Base-by-base conservation (phyloP, 2,113 vertebrate genomes). In the Neolamprologus variostigma region DNA sequence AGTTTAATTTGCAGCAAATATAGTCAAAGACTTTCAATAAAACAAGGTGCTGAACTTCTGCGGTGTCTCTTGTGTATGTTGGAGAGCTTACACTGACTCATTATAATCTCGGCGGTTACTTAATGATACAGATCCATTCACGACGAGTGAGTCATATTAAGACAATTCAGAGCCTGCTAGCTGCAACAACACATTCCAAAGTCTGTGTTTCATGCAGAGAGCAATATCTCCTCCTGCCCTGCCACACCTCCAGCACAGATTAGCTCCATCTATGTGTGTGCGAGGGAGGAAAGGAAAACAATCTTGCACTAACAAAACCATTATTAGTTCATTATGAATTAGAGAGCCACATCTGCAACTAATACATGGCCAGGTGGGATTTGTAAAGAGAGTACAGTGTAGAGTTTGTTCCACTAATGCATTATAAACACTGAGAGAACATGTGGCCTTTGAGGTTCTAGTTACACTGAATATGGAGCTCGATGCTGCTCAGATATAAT, bases 331-430 rank as follows among this genome's bases (percentile, higher is more conserved):
- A 96, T 93, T 97, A 97, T 97, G 97, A 97, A 97, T 98, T 97
- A 96, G 96, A 96, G 96, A 94, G 96, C 95, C 97, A 98, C 98
- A 99, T 98, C 98, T 99, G 98, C 97, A 98, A 98, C 93, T 92
- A 95, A 96, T 96, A 91, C 68, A 80, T 12, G 91, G 71, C 93
- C 93, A 94, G 96, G 94, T 95, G 94, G 94, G 95, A 95, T 94
- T 92, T 94, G 95, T 95, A 91, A 94, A 94, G 92, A 86, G 91
- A 95, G 91, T 95, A 95, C 95, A 96, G 96, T 95, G 95, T 89
- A 50, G 94, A 96, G 95, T 96, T 96, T 96, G 96, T 96, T 95
- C 95, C 94, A 61, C 95, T 96, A 95, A 96, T 96, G 92, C 94
- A 95, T 95, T 92, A 94, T 95, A 96, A 96, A 96, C 94, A 96